Conservation (phyloP, 1,140 invertebrate genomes). For the Hylaeus volcanicus region DNA sequence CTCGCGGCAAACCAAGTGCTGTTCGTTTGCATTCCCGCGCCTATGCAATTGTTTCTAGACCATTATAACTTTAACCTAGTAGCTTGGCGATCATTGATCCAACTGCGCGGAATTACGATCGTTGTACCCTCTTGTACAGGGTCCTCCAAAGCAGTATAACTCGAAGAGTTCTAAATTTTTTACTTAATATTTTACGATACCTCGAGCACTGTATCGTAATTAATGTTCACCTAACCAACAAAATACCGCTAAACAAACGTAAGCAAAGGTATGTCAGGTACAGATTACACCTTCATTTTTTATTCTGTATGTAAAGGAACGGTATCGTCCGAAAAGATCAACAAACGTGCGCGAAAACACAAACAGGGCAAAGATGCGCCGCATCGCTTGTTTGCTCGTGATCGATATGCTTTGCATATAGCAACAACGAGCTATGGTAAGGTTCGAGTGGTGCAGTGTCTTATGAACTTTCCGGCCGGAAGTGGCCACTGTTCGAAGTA, state of each 20-base stretch:
- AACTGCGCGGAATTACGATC: slow-evolving; percentile 12
- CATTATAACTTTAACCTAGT: neutral
- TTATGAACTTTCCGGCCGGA: slow-evolving; percentile 58
- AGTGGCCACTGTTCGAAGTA: slow-evolving; percentile 27
- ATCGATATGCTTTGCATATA: slow-evolving; percentile 57
- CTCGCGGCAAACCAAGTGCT: too few species aligned
- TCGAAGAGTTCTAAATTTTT: too few species aligned
- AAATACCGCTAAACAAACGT: too few species aligned
- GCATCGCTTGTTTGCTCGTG: slow-evolving; percentile 23
- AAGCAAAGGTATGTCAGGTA: neutral
- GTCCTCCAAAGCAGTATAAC: too few species aligned
- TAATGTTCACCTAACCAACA: too few species aligned
- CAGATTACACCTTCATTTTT: neutral
- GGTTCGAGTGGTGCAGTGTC: slow-evolving; percentile 46
- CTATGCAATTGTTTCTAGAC: neutral
- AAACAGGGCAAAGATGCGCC: slow-evolving; percentile 15
- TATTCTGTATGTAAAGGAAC: neutral
- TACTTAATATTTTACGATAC: too few species aligned
- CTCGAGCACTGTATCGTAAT: too few species aligned
- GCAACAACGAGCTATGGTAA: slow-evolving; percentile 15
- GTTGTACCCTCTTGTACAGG: too few species aligned
- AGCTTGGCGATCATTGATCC: slow-evolving; percentile 25
- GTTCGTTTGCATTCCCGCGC: neutral
- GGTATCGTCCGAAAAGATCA: neutral
- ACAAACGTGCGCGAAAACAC: slow-evolving; percentile 15